Base-by-base conservation (phyloP, 1,140 invertebrate species). In the Drosophila teissieri region DNA sequence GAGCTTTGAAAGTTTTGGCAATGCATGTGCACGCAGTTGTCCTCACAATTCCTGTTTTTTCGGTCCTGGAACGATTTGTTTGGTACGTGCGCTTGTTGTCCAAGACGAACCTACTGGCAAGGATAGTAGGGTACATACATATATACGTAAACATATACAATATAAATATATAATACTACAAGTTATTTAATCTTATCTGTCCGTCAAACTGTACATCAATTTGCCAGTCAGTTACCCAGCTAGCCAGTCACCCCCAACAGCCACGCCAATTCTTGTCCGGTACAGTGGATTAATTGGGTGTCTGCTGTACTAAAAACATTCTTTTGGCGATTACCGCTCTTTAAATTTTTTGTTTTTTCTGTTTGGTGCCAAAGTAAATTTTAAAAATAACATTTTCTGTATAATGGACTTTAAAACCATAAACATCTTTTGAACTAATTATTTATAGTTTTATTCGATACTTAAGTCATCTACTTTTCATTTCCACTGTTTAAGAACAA, bases 121-220 rank as follows among this genome's bases (percentile, higher is more conserved):
- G 17, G 57, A 45, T 45, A 51, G 37, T 24, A 40, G 36, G 31
- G n/a, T 53, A 44, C 37, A 19, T 82, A 73, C 46, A 61, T 51
- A 44, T 60, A 46, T 68, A 56, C 65, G 63, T 70, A 65, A 78
- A 46, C 60, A 56, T 69, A 67, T 70, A 65, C 27, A 19, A 19
- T 19, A 31, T 31, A 67, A 0, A 49, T 67, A 56, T 74, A 67
- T 70, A 65, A 82, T 76, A 78, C 62, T 90, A 81, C 86, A 82
- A 90, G 86, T 90, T 90, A 90, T 90, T 90, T 90, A 90, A 90
- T 90, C 86, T 86, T 81, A 85, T 90, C 86, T 90, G 85, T 86
- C 85, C 83, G 85, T 90, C 85, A 90, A 90, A 79, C 78, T 90
- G 86, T 82, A 78, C 86, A 74, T 86, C 85, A 90, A 90, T 90